Evolutionary conservation across 2,113 vertebrate species (phyloP), one percentile per base, ranked within the genome.

Genomic region (Colinus virginianus): DNA sequence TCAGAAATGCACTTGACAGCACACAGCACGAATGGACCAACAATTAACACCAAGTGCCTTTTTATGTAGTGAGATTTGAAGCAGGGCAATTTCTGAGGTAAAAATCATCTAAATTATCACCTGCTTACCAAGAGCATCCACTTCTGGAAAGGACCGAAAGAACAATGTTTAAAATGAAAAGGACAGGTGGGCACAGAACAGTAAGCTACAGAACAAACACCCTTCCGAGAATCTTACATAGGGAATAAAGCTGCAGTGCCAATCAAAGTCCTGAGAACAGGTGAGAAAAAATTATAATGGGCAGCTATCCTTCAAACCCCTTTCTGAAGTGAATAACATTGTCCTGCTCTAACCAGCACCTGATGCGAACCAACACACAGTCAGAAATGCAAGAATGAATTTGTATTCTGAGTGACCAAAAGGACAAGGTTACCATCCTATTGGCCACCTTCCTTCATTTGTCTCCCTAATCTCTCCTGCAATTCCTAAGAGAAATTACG

Each of bases 21-120:
- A 58, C 4, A 36, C 0, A 45, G 32, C 13, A 43, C 6, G 11
- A 34, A 14, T 1, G n/a, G 14, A 53, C 0, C 36, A 0, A 14
- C 3, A 2, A 40, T 17, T 42, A 34, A 42, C 83, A 61, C 3
- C 9, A 49, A 40, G 10, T 7, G 38, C n/a, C 30, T 46, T 53
- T 82, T 28, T 2, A 64, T 7, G 9, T 7, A 8, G 17, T 18
- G 23, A 85, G 38, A 21, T 86, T 34, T 49, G 19, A 61, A 7
- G 18, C 8, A 69, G 46, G 17, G 6, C 22, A 42, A 22, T 13
- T n/a, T 79, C 84, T 67, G 13, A 5, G 11, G 8, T 18, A 67
- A 53, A 26, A 78, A 14, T 11, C 48, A 5, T 28, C 20, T n/a
- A 6, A 80, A n/a, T 20, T 20, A 5, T 55, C 38, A 76, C 15